phyloP scores from a whole-genome alignment of 2,888 invertebrate species.

The Ornithoptera priamus region DNA sequence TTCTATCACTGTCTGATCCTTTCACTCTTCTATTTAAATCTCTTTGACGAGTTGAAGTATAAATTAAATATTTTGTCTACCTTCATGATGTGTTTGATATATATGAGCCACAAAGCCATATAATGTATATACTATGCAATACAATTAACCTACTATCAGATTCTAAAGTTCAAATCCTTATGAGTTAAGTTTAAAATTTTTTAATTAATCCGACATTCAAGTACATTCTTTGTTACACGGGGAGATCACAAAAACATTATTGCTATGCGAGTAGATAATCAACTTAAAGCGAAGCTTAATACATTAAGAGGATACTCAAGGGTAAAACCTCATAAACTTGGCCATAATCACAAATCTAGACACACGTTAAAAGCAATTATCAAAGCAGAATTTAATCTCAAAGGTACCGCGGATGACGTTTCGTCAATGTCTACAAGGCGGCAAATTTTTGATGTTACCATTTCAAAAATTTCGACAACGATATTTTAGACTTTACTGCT shows the following conservation, averaged over 20 bases:
- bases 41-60: too few species aligned
- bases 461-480: conserved; percentile 9
- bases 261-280: conserved; percentile 8
- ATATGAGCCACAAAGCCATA: too few species aligned
- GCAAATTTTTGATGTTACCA: conserved; percentile 40
- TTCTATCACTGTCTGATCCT: too few species aligned
- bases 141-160: background rate
- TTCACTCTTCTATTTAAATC: too few species aligned
- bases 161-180: background rate
- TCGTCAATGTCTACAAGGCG: conserved; percentile 61
- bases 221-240: background rate
- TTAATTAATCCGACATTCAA: conserved; percentile 2
- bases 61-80: too few species aligned
- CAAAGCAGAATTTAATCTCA: conserved; percentile 70
- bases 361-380: conserved; percentile 65
- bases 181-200: background rate
- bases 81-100: too few species aligned
- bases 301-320: conserved; percentile 32
- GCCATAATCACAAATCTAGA: conserved; percentile 69
- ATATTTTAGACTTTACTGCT: conserved; percentile 42
- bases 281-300: conserved; percentile 16
- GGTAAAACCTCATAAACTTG: conserved; percentile 43
- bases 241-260: background rate
- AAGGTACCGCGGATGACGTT: conserved; percentile 67
- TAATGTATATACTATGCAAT: too few species aligned